Percentiles rank a stretch among this genome's conserved stretches.
phyloP scores from a whole-genome alignment of 2,113 vertebrate species.

The Rhynchopsitta pachyrhyncha region DNA sequence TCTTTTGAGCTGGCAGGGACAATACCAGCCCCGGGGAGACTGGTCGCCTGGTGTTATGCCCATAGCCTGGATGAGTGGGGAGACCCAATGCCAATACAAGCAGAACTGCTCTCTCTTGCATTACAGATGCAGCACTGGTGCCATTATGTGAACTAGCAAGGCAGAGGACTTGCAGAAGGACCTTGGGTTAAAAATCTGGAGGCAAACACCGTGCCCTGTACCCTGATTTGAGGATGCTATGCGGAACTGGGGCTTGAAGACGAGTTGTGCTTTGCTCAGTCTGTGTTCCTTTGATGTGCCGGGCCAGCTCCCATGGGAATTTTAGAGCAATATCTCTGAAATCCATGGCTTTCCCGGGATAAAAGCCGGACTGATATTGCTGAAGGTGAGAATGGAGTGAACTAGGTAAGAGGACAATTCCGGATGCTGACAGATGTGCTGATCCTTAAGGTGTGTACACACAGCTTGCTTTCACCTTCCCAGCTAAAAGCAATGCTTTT shows the following conservation, averaged over 20 bases:
- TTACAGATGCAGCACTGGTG: background rate
- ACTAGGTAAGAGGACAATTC: background rate
- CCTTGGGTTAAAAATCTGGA: background rate
- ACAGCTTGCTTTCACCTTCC: background rate
- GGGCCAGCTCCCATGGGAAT: background rate
- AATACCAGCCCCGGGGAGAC: background rate
- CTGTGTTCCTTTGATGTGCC: background rate
- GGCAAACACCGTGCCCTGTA: background rate
- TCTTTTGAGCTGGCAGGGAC: background rate
- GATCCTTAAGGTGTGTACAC: background rate
- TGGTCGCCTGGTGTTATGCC: background rate
- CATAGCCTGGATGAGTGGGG: background rate
- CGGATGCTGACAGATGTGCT: background rate
- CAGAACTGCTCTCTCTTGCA: background rate
- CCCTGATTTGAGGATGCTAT: background rate
- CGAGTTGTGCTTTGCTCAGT: background rate
- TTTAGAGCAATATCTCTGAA: background rate
- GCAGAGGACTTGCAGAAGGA: background rate
- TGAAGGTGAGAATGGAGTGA: background rate
- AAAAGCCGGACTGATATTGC: background rate
- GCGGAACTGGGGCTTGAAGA: background rate
- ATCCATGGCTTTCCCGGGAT: background rate
- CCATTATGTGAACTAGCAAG: fast-evolving
- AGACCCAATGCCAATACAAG: background rate
- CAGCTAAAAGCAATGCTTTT: background rate